phyloP scores from a whole-genome alignment of 2,797 vertebrate genomes.

The Sebastes miniatus region DNA sequence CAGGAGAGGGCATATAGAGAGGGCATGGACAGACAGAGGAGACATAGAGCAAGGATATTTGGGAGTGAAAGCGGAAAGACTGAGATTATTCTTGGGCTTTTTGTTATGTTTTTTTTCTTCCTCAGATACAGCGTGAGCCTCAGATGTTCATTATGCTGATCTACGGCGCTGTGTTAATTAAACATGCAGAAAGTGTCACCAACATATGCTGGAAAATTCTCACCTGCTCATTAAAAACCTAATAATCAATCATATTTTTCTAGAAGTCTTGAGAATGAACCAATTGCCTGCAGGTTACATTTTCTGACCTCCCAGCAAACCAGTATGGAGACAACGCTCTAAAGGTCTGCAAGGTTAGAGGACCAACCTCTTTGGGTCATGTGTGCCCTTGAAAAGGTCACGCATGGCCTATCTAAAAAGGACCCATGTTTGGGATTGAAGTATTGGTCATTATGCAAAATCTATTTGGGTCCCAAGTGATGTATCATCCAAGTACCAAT shows the following conservation, averaged over 20 bases:
- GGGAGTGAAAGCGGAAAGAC: slow-evolving; percentile 42
- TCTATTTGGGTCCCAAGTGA: slow-evolving; percentile 65
- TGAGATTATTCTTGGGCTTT: slow-evolving; percentile 25
- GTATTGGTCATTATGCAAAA: slow-evolving; percentile 68
- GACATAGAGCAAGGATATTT: slow-evolving; percentile 62
- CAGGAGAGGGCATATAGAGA: slow-evolving; percentile 68
- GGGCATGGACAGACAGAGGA: slow-evolving; percentile 67
- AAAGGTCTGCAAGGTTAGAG: slow-evolving; percentile 64
- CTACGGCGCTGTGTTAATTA: slow-evolving; percentile 39
- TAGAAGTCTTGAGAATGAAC: slow-evolving; percentile 49
- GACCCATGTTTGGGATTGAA: slow-evolving; percentile 45
- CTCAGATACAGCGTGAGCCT: background rate
- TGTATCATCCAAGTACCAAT: slow-evolving; percentile 65
- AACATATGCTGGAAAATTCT: slow-evolving; percentile 46
- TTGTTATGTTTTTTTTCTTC: background rate
- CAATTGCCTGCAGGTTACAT: slow-evolving; percentile 45
- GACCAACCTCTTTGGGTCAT: slow-evolving; percentile 55
- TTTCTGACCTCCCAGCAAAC: slow-evolving; percentile 47
- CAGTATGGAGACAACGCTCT: slow-evolving; percentile 8
- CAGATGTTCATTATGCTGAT: slow-evolving; percentile 35
- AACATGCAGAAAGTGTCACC: slow-evolving; percentile 50
- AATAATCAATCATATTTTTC: slow-evolving; percentile 72
- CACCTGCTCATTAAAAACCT: slow-evolving; percentile 70
- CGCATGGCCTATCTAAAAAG: slow-evolving; percentile 19
- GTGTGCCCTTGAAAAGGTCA: slow-evolving; percentile 47